Conservation (phyloP, 2,888 invertebrate genomes). For the Leptinotarsa tumamoca region DNA sequence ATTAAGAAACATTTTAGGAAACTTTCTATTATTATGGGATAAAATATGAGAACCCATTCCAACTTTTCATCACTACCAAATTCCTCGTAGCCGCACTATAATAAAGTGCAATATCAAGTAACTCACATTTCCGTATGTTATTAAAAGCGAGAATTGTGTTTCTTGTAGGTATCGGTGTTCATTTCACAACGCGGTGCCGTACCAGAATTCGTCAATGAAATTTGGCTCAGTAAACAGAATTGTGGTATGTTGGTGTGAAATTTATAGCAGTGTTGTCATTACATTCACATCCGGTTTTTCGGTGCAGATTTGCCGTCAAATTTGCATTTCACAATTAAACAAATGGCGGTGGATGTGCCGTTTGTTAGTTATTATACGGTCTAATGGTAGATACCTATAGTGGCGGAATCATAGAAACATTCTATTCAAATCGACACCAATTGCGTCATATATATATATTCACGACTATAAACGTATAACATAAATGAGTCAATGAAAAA, state of each 20-base stretch:
- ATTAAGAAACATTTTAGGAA: background rate
- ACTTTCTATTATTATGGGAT: background rate
- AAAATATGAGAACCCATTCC: background rate
- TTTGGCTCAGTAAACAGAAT: conserved; percentile 21
- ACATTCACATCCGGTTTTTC: conserved; percentile 28
- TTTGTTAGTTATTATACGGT: conserved; percentile 22
- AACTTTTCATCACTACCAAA: background rate
- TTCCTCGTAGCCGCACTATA: conserved; percentile 3
- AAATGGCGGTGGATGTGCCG: conserved; percentile 5
- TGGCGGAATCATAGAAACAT: conserved; percentile 5
- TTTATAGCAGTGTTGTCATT: conserved; percentile 25
- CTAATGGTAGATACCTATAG: background rate
- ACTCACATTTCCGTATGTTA: conserved; percentile 16
- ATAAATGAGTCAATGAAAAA: background rate
- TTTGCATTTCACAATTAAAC: conserved; percentile 33
- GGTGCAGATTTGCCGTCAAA: conserved; percentile 25
- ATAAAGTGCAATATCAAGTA: conserved; percentile 6
- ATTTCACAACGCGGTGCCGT: conserved; percentile 11
- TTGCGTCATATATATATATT: background rate
- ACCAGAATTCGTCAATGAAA: conserved; percentile 22
- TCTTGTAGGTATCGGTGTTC: background rate
- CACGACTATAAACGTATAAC: background rate
- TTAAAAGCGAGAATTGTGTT: conserved; percentile 9
- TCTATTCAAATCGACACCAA: background rate
- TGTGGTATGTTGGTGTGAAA: conserved; percentile 21